Evolutionary conservation across 2,888 invertebrate genomes (phyloP).

Genomic region (Megaustenia siamemsis): DNA sequence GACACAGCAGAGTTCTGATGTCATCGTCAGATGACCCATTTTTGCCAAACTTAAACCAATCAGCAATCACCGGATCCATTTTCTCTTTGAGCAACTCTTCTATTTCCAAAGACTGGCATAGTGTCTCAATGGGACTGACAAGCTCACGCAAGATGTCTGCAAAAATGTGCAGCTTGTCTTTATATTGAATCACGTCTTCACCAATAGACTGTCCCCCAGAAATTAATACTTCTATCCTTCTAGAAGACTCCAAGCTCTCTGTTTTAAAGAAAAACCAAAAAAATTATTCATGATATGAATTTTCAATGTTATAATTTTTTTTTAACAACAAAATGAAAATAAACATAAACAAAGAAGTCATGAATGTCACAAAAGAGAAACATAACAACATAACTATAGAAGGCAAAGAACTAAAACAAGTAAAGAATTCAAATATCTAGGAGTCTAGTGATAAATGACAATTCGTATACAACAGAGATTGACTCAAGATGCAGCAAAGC

Average conservation of each 20-base stretch:
- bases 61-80: neutral
- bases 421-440: too few relatives aligned
- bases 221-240: slow-evolving; percentile 4
- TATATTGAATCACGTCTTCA: neutral
- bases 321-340: too few relatives aligned
- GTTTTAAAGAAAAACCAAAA: neutral
- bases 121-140: neutral
- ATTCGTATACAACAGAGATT: too few relatives aligned
- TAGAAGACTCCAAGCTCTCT: slow-evolving; percentile 12
- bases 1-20: neutral
- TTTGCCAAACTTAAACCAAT: neutral
- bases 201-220: slow-evolving; percentile 18
- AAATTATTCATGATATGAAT: too few relatives aligned
- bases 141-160: neutral
- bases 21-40: neutral
- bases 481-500: too few relatives aligned
- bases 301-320: too few relatives aligned
- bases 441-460: too few relatives aligned
- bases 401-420: too few relatives aligned
- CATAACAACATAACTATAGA: too few relatives aligned
- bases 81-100: slow-evolving; percentile 2
- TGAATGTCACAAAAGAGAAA: too few relatives aligned
- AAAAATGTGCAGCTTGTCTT: neutral
- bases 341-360: too few relatives aligned
- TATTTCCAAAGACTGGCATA: neutral